phyloP scores from a whole-genome alignment of 2,888 invertebrate genomes.

The Panopea generosa region DNA sequence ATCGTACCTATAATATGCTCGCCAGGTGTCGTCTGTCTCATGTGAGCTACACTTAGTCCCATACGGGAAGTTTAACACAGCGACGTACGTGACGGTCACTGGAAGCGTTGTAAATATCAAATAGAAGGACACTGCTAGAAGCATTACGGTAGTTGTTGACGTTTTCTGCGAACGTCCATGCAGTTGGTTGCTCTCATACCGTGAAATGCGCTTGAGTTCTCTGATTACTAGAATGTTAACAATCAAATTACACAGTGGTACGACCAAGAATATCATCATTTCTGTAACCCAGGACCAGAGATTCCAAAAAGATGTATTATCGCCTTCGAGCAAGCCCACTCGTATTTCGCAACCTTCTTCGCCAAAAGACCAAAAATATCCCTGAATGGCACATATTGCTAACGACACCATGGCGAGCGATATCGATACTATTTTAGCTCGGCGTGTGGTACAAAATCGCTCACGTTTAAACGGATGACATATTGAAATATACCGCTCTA shows the following conservation, averaged over 20 bases:
- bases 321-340: conserved; percentile 60
- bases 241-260: conserved; percentile 81
- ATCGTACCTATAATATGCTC: conserved; percentile 65
- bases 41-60: too few species aligned
- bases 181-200: conserved; percentile 53
- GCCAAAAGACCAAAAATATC: conserved; percentile 78
- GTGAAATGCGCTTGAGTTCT: conserved; percentile 75
- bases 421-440: conserved; percentile 79
- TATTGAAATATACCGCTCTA: conserved; percentile 84
- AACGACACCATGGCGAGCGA: conserved; percentile 73
- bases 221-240: conserved; percentile 83
- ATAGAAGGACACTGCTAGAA: conserved; percentile 83
- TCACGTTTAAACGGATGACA: conserved; percentile 83
- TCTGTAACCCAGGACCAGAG: conserved; percentile 83
- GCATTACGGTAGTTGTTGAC: conserved; percentile 81
- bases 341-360: conserved; percentile 66
- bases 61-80: conserved; percentile 70
- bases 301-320: conserved; percentile 73
- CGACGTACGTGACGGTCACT: conserved; percentile 80
- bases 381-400: conserved; percentile 77
- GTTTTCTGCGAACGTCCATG: conserved; percentile 55
- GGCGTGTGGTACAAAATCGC: conserved; percentile 77
- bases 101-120: conserved; percentile 83
- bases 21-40: background rate
- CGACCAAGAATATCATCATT: conserved; percentile 80